phyloP scores from a whole-genome alignment of 1,140 invertebrate species.

The Galendromus occidentalis region DNA sequence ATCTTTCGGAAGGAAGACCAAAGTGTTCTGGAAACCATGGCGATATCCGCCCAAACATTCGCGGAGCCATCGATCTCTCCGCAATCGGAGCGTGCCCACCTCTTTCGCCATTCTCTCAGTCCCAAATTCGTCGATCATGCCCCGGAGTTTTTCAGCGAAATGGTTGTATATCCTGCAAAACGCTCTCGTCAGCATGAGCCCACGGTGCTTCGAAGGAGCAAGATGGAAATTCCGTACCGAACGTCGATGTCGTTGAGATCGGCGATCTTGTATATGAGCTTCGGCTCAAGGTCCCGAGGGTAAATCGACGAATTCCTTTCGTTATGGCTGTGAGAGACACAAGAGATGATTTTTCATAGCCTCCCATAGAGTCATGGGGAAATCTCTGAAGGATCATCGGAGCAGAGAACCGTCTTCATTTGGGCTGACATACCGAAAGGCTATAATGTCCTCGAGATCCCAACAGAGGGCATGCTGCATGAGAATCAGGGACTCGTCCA shows the following conservation, averaged over 20 bases:
- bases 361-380: neutral
- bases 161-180: neutral
- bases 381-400: slow-evolving; percentile 11
- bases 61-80: neutral
- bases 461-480: slow-evolving; percentile 22
- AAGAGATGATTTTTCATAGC: neutral
- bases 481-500: slow-evolving; percentile 23
- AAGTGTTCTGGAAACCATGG: neutral
- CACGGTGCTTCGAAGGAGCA: neutral
- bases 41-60: neutral
- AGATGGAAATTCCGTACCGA: neutral
- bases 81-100: neutral
- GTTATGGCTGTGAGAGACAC: neutral
- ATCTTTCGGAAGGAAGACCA: neutral
- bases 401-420: neutral
- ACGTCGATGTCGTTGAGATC: slow-evolving; percentile 10
- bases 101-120: neutral
- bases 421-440: neutral
- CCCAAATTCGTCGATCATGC: neutral
- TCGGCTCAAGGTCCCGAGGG: neutral
- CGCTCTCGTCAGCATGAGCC: neutral
- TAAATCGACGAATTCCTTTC: neutral
- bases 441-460: slow-evolving; percentile 22
- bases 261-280: neutral
- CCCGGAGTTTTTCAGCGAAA: neutral